Conservation (phyloP, 2,113 vertebrate genomes). For the Pseudopodoces humilis region DNA sequence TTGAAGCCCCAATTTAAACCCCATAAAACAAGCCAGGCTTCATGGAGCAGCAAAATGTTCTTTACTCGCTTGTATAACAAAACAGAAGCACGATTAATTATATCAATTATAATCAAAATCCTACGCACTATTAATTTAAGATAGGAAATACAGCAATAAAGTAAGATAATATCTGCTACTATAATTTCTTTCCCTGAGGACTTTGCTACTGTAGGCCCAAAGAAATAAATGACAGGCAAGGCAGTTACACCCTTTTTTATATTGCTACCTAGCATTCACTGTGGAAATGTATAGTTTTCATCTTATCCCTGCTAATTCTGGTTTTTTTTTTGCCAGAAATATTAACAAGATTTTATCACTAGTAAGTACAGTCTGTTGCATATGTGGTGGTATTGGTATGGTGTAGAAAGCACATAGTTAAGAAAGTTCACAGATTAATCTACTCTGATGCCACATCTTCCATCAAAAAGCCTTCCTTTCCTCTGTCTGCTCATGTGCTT, state of each 20-base stretch:
- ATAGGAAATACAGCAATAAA: conserved; percentile 6
- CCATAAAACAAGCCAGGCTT: neutral
- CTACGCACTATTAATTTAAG: neutral
- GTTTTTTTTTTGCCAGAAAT: neutral
- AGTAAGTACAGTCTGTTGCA: neutral
- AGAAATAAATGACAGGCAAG: neutral
- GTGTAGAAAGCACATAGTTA: neutral
- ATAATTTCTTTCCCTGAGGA: conserved; percentile 1
- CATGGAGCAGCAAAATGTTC: neutral
- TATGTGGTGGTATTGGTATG: neutral
- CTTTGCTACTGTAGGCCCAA: neutral
- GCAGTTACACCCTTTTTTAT: neutral
- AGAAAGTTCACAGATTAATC: neutral
- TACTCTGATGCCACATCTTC: neutral
- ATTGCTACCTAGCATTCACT: neutral
- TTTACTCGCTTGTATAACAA: neutral
- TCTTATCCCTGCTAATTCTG: neutral
- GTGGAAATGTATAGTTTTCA: neutral
- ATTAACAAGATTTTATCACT: neutral
- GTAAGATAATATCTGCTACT: neutral
- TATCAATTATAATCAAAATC: conserved; percentile 22
- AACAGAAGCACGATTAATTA: neutral
- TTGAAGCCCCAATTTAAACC: neutral
- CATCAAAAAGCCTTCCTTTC: neutral
- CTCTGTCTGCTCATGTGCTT: neutral